These are phyloP conservation scores for Condylostylus longicornis DNA, from an alignment of 1,140 invertebrate genomes.

Conservation along the genomic window DNA sequence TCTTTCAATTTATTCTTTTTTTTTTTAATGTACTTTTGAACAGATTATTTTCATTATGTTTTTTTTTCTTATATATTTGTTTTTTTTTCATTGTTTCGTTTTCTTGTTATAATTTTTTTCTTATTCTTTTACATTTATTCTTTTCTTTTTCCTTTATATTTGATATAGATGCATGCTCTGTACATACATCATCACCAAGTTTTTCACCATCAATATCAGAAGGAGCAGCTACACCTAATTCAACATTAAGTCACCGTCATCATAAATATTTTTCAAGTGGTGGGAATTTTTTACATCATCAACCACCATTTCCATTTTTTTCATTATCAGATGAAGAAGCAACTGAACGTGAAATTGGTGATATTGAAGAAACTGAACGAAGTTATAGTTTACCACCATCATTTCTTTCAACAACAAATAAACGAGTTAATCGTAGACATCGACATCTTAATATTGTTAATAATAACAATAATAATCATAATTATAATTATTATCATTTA, in stretches of 20 bases:
- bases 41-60: conserved; percentile 2
- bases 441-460: too few relatives aligned
- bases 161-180: conserved; percentile 31
- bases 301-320: neutral
- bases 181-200: conserved; percentile 29
- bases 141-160: neutral
- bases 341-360: conserved; percentile 9
- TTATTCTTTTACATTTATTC: neutral
- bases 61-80: neutral
- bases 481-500: too few relatives aligned
- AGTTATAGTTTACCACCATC: neutral
- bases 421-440: neutral
- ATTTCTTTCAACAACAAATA: conserved; percentile 1
- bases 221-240: conserved; percentile 28
- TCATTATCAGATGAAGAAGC: neutral
- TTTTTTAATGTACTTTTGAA: too few relatives aligned
- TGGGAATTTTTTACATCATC: too few relatives aligned
- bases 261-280: too few relatives aligned
- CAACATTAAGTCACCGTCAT: conserved; percentile 6
- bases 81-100: neutral
- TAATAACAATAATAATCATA: too few relatives aligned
- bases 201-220: conserved; percentile 30
- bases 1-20: too few relatives aligned
- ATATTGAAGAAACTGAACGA: neutral
- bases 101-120: neutral